Conservation (phyloP, 2,888 invertebrate genomes). For the Anorthoa munda region DNA sequence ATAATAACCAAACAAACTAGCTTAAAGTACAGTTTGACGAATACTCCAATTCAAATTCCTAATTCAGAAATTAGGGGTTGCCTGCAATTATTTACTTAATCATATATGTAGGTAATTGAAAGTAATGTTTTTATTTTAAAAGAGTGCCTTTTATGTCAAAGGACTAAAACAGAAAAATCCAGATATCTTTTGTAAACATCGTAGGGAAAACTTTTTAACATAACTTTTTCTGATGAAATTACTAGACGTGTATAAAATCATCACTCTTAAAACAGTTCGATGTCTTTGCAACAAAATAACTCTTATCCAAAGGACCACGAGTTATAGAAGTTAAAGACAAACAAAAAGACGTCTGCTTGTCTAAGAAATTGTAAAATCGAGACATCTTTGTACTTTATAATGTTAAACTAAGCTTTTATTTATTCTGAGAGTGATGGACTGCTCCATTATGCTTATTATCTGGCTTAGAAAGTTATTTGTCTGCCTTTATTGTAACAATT, state of each 20-base stretch:
- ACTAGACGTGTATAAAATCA: too few species aligned
- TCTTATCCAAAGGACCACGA: neutral
- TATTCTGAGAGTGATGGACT: constrained; percentile 51
- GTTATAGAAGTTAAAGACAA: constrained; percentile 8
- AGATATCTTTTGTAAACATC: too few species aligned
- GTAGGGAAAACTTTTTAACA: neutral
- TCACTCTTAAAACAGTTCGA: neutral
- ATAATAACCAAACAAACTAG: too few species aligned
- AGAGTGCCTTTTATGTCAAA: too few species aligned
- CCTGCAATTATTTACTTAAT: too few species aligned
- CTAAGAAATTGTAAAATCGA: constrained; percentile 45
- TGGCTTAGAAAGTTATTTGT: constrained; percentile 42
- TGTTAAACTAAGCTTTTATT: constrained; percentile 43
- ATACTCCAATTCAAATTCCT: too few species aligned
- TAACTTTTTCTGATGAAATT: too few species aligned
- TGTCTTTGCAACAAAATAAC: neutral
- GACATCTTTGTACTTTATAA: constrained; percentile 38
- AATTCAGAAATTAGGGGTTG: too few species aligned
- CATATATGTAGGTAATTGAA: too few species aligned
- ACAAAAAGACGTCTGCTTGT: constrained; percentile 12
- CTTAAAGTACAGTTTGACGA: too few species aligned
- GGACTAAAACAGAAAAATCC: too few species aligned
- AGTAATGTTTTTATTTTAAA: too few species aligned
- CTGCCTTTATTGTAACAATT: constrained; percentile 25
- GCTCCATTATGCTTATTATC: constrained; percentile 48